phyloP scores from a whole-genome alignment of 53 echinoderm and acorn worm species.

The Paracentrotus lividus region DNA sequence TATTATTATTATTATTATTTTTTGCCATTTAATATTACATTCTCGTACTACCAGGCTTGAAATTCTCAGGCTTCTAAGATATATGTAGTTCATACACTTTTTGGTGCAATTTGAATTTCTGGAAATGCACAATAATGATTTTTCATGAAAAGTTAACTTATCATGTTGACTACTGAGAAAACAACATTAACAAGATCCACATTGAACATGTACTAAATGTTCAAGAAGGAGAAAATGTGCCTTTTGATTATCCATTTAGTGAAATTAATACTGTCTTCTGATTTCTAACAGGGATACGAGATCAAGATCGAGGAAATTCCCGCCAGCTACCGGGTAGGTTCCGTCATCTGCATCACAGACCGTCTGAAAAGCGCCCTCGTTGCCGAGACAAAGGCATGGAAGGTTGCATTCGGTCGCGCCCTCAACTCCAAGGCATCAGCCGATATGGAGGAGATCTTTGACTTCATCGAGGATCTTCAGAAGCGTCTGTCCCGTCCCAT shows the following conservation, averaged over 20 bases:
- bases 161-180: too few species aligned
- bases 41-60: too few species aligned
- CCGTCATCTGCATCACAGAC: conserved; percentile 94
- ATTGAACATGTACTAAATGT: too few species aligned
- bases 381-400: conserved; percentile 97
- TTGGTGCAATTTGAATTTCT: too few species aligned
- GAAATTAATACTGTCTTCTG: background rate
- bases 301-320: conserved; percentile 87
- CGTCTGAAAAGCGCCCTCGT: conserved; percentile 88
- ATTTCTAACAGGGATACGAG: conserved; percentile 77
- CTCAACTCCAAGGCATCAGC: conserved; percentile 92
- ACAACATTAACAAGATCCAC: too few species aligned
- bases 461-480: conserved; percentile 96
- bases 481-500: conserved; percentile 93
- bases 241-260: background rate
- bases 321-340: conserved; percentile 85
- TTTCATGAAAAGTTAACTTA: too few species aligned
- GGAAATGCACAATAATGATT: too few species aligned
- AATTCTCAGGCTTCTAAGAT: too few species aligned
- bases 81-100: too few species aligned
- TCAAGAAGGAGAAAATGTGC: background rate
- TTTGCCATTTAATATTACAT: too few species aligned
- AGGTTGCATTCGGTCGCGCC: conserved; percentile 93
- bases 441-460: conserved; percentile 96
- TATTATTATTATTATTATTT: too few species aligned